Evolutionary conservation across 2,797 vertebrate genomes (phyloP), one percentile per base, ranked within the genome.

Genomic region (Gambusia yucatana): DNA sequence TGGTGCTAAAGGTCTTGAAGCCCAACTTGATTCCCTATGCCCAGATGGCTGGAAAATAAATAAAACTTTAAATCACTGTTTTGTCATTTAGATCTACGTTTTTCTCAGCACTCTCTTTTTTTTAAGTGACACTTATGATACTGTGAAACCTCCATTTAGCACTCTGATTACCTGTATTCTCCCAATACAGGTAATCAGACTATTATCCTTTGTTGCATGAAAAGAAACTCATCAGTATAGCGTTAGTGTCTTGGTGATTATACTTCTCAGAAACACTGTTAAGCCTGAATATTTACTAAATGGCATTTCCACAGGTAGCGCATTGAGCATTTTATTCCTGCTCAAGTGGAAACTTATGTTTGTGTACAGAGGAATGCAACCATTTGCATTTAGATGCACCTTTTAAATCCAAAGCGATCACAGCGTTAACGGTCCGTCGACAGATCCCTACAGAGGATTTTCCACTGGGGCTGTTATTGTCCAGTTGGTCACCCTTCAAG

Each of bases 391-490:
- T 71, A 43, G 78, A 78, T 52, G 22, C 8, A 41, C 43, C 9
- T 44, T 65, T 59, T 83, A 33, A 67, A 17, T 14, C 4, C 46
- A 7, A 43, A 48, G 44, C 52, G 41, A 78, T n/a, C 52, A 22
- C 67, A 3, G 6, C 1, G 44, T 6, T 52, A 72, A 81, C 28
- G 43, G 72, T 25, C 52, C 72, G 30, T 82, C 43, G 41, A 73
- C 73, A 65, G 77, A 79, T 77, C 71, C 82, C 78, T 22, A 33
- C 72, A 79, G 80, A 90, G 77, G 91, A 91, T 81, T 92, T 92
- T 93, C 90, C 92, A 92, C 89, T 87, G 76, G 75, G 71, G 77
- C 78, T 89, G 83, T 83, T 87, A 79, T 88, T 86, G 83, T 86
- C 81, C 81, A 52, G 20, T 80, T 65, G 4, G 73, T 61, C 72